Evolutionary conservation across 2,113 vertebrate species (phyloP), one percentile per base, ranked within the genome.

Genomic region (Pygoscelis antarcticus): DNA sequence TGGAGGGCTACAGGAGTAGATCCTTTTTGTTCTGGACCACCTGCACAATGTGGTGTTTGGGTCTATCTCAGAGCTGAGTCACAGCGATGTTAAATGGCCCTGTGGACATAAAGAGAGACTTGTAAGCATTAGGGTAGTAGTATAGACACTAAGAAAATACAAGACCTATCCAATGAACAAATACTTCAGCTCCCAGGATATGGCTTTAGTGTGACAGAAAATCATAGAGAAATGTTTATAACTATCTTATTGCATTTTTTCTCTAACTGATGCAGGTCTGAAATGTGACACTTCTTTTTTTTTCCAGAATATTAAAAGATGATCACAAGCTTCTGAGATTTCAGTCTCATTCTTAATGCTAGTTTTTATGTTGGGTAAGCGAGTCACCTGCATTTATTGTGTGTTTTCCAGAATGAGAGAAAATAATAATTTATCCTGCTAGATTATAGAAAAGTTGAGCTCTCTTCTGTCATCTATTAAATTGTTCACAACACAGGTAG

Each of bases 71-170:
- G 5, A 47, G 14, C 14, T 58, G 36, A 51, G 14, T 62, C 19
- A 38, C 6, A 22, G 5, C 12, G 22, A 19, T 29, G 14, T 46
- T 27, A n/a, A 71, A 57, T 16, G 7, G 3, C 2, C 4, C 3
- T 34, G 9, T 1, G 7, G 10, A 57, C 8, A 4, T 6, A 21
- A 72, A 6, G 9, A 34, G 1, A 14, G 13, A 57, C 34, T 19
- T 4, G 2, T 10, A 52, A 80, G 51, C 7, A 5, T 57, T 8
- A 40, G 7, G 5, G 6, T 22, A 66, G 25, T n/a, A 16, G 4
- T 22, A 20, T 1, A 36, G 11, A 19, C 18, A 81, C 4, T 7
- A 52, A 66, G 19, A 49, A 64, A 65, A 66, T 20, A 6, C 6
- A 62, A 79, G 12, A 46, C 12, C 1, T 69, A 3, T 22, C 13